A percentile compares a stretch with the other conserved stretches of the same genome.
phyloP scores from a whole-genome alignment of 2,113 vertebrate genomes.

The Solea senegalensis region DNA sequence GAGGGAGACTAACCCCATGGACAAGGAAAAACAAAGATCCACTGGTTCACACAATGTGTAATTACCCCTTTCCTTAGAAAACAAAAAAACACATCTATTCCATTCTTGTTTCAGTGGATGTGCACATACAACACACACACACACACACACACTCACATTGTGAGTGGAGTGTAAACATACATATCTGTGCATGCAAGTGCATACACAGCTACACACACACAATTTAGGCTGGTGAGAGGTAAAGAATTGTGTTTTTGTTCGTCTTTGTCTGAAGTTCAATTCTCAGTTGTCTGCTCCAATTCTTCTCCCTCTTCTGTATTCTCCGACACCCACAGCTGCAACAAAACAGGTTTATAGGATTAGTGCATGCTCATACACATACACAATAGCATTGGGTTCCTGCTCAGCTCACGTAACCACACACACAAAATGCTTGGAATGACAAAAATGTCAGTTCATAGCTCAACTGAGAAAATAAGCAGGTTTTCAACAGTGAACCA shows the following conservation, averaged over 20 bases:
- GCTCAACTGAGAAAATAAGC: background rate
- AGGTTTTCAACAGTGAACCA: too few relatives aligned
- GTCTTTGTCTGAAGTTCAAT: constrained; percentile 46
- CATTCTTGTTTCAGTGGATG: constrained; percentile 61
- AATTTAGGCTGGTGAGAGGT: constrained; percentile 78
- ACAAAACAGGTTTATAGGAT: constrained; percentile 7
- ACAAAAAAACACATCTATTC: constrained; percentile 30
- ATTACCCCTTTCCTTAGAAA: constrained; percentile 8
- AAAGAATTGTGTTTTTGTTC: constrained; percentile 46
- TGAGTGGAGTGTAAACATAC: constrained; percentile 71
- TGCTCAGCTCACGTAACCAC: too few relatives aligned
- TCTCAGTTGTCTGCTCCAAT: constrained; percentile 53
- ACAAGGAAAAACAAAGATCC: constrained; percentile 38
- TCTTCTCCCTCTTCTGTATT: constrained; percentile 62
- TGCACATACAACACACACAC: constrained; percentile 48
- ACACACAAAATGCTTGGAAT: too few relatives aligned
- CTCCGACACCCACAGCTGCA: constrained; percentile 81
- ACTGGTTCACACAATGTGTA: constrained; percentile 56
- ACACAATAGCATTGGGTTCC: background rate
- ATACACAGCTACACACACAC: constrained; percentile 67
- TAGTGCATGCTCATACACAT: background rate
- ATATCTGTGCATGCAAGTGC: constrained; percentile 64
- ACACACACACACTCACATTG: constrained; percentile 52
- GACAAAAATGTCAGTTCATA: too few relatives aligned
- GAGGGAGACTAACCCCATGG: constrained; percentile 34